Evolutionary conservation across 2,888 invertebrate genomes (phyloP), one percentile per base, ranked within the genome.

Genomic region (Bellardia bayeri): DNA sequence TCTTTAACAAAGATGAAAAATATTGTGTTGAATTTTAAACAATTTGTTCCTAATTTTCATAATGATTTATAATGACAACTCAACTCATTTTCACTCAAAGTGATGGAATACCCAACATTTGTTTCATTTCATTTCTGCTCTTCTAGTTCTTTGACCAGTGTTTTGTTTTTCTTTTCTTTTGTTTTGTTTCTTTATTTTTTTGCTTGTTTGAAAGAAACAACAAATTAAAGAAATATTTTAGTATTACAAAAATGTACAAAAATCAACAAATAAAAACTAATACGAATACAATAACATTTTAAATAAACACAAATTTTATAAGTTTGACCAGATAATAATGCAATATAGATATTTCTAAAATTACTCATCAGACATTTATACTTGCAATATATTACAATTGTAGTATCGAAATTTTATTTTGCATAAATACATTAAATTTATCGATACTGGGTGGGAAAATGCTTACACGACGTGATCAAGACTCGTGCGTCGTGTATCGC

Each of bases 361-460:
- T 82, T 64, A 82, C 56, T 82, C 81, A 82, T 76, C 30, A 45
- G 13, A 45, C 37, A 2, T 54, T 63, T 33, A 63, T 54, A 69
- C 66, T 66, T 8, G 54, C 16, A 42, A 7, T 13, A 37, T 0
- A 40, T 58, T 30, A 11, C 30, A 58, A 7, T 9, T 58, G 30
- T 7, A 2, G 8, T 4, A 3, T 45, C 11, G 3, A 45, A 45
- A 13, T 11, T 11, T 2, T 13, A 45, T 45, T 45, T 11, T 45
- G 9, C 6, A 45, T 13, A 45, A 45, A 45, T 45, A 13, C 13
- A 11, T 13, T 13, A 45, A 45, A 13, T 13, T 9, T 45, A 45
- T 45, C 45, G 11, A 45, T 13, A 45, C 2, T 2, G 13, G 13
- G 3, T 45, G 45, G 45, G 45, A 45, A 45, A 37, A 45, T 45